Conservation (phyloP, 2,888 invertebrate genomes). For the Lycocerus yunnanus region DNA sequence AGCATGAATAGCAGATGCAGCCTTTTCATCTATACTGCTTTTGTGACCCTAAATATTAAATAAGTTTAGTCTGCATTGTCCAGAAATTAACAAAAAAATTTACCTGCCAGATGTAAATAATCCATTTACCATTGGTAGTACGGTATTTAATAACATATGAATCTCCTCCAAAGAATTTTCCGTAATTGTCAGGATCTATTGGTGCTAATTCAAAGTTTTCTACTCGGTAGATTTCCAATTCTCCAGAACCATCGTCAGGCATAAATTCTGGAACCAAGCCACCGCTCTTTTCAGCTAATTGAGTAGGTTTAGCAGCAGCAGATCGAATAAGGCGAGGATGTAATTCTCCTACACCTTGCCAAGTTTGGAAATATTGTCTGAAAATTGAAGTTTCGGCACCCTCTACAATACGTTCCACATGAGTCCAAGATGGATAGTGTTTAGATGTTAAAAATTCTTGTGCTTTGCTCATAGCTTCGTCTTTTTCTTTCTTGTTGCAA, state of each 20-base stretch:
- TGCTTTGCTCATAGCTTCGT: conserved; percentile 75
- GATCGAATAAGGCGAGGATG: conserved; percentile 59
- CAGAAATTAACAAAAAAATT: not conserved
- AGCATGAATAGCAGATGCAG: conserved; percentile 59
- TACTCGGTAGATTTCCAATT: conserved; percentile 56
- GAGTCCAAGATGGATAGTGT: conserved; percentile 79
- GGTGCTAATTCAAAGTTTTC: conserved; percentile 59
- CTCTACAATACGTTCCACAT: conserved; percentile 76
- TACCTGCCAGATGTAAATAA: conserved; percentile 73
- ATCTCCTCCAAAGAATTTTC: conserved; percentile 66
- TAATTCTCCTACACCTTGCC: conserved; percentile 71
- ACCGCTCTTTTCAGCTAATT: conserved; percentile 56
- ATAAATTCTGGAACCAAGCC: conserved; percentile 72
- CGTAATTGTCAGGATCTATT: conserved; percentile 54
- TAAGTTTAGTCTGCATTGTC: not conserved
- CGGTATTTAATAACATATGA: conserved; percentile 71
- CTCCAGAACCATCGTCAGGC: conserved; percentile 74
- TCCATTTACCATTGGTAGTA: conserved; percentile 58
- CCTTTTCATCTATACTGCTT: conserved; percentile 61
- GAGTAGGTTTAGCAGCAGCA: conserved; percentile 41
- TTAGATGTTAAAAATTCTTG: conserved; percentile 67
- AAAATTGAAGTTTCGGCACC: conserved; percentile 84
- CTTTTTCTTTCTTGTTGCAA: conserved; percentile 73
- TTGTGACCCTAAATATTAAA: conserved; percentile 53
- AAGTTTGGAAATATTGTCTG: conserved; percentile 84